Base-by-base conservation (phyloP, 2,888 invertebrate species). In the Halocaridina rubra region DNA sequence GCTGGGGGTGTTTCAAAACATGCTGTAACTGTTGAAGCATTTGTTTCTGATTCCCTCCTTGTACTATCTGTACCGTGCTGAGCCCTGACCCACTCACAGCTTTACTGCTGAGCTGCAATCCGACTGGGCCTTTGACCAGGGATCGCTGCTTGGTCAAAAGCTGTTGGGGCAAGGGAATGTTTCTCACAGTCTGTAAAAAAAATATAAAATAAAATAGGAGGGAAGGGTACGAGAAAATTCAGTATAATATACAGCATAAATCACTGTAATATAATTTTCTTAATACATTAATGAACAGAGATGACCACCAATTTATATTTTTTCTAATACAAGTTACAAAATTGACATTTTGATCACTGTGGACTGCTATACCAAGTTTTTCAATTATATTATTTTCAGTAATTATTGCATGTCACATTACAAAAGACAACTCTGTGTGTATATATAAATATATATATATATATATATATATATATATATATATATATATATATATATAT, bases 11-110 rank as follows among this genome's bases (percentile, higher is more conserved):
- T 87, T 94, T 93, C 90, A 95, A 93, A 13, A 95, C 94, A 90
- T 95, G 95, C 87, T 95, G 95, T 64, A 95, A 93, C 90, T 95
- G 95, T 89, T 95, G 95, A 84, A 95, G 93, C 46, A 93, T 67
- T 2, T 93, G 92, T 89, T 94, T 94, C 84, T 93, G 93, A 74
- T 78, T 79, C 29, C 77, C 80, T 13, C 93, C 93, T 89, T 94
- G 94, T 3, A 96, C 95, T 76, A 96, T 94, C 85, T 96, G 91
- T 89, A 88, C 87, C 5, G 85, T 84, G 61, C 76, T 80, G 10
- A 80, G 77, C 2, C 82, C 81, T 57, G 81, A 57, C n/a, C 67
- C 32, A 13, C 86, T 81, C 16, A 86, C 81, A 19, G 79, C 30
- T 59, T 86, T 86, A 46, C 86, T 80, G 57, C 76, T 76, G 64